Evolutionary conservation across 1,140 invertebrate species (phyloP), one percentile per base, ranked within the genome.

Genomic region (Drosophila bipectinata): DNA sequence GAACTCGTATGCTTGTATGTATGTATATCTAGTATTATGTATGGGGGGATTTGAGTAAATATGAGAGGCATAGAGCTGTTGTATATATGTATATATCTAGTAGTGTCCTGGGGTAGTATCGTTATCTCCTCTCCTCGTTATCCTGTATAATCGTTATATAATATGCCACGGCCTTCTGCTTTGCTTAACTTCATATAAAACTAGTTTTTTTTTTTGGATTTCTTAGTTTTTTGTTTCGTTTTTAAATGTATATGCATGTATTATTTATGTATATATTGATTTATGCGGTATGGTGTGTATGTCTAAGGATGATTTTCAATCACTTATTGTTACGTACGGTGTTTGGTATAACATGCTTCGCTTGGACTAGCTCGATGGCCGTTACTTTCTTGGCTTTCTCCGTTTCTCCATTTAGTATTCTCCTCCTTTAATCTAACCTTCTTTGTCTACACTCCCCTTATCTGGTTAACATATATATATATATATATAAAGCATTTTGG

Each of bases 251-350:
- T 74, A 62, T 67, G 63, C 58, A 68, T 60, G 44, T 59, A 37
- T 37, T 45, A 5, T 18, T 14, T 62, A 58, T 74, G 45, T 75
- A 72, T 64, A 67, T 78, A 80, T 82, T 49, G 71, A 75, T 78
- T 53, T 64, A 56, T 62, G 37, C 59, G 51, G 63, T 80, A 63
- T 72, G 62, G n/a, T 67, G 53, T 74, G 59, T 87, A 87, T 82
- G 83, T 82, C 82, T 87, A 87, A 81, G 83, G 83, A 90, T 90
- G 87, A 90, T 90, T 90, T 90, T 90, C 69, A 90, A 90, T 90
- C 87, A 90, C 87, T 90, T 90, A 90, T 90, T 90, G 87, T 90
- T 90, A 90, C 85, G 81, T 90, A 90, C 87, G 87, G 87, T 90
- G 87, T 90, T 90, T 89, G 75, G 78, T 90, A 90, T 81, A 85